Base-by-base conservation (phyloP, 1,140 invertebrate genomes). In the Tyrophagus putrescentiae region DNA sequence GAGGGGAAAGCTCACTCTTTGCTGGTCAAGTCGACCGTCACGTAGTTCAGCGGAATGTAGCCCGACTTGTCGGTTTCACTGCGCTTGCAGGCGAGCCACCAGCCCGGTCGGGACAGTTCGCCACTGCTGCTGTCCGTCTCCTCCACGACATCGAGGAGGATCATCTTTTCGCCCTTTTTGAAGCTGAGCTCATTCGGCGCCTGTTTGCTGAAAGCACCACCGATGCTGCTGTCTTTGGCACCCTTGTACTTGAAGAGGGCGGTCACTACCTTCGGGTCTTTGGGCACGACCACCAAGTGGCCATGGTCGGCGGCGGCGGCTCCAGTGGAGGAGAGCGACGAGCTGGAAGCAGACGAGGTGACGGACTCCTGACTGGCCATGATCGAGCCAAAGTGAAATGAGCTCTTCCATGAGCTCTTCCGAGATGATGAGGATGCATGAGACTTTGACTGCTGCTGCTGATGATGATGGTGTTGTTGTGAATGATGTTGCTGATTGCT, bases 21-120 rank as follows among this genome's bases (percentile, higher is more conserved):
- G n/a, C 36, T 33, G 13, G 7, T 31, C 23, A 54, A 32, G 36
- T 54, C 9, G 13, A 21, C n/a, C 18, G 94, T 94, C 64, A 98
- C 93, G 82, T 98, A 98, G 76, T 98, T 98, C 57, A 91, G 95
- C 67, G 95, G 95, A 75, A 99, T 98, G 76, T 97, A 98, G 56
- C 95, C 95, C 75, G 95, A 90, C 72, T 90, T 84, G 72, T 85
- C 84, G 33, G 90, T 91, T 67, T 87, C 81, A 78, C 92, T 91
- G 74, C 89, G 94, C 68, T 85, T 81, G 7, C 45, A 9, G 45
- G 94, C 93, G 69, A 95, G 80, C 95, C 95, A 98, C 95, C 95
- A 99, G 73, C 98, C 95, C 56, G 94, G 92, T 73, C 92, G 87
- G 60, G 90, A 97, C n/a, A n/a, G n/a, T n/a, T n/a, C n/a, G n/a